Evolutionary conservation across 64 coral and sea anemone genomes (phyloP).

Genomic region (Stichodactyla mertensii): DNA sequence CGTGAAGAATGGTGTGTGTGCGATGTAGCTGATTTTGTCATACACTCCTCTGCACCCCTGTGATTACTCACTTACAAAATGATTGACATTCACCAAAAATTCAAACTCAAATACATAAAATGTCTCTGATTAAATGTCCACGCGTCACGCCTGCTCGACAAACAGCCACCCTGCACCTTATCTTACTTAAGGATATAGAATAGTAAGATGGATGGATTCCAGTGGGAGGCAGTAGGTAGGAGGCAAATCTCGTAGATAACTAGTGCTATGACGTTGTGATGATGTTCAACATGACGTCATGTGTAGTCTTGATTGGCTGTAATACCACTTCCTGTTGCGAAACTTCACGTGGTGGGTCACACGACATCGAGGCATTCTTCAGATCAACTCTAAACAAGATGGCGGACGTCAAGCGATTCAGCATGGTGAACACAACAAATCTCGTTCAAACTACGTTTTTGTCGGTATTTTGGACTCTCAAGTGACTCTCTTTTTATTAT

Average conservation of each 20-base stretch:
- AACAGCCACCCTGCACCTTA: too few species aligned
- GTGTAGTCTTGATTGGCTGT: neutral
- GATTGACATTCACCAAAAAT: neutral
- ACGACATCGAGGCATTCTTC: slow-evolving; percentile 29
- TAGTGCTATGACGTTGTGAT: neutral
- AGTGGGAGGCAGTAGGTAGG: too few species aligned
- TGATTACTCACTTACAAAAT: neutral
- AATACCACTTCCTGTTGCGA: neutral
- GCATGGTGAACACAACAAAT: slow-evolving; percentile 31
- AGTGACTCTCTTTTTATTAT: slow-evolving; percentile 32
- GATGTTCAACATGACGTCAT: neutral
- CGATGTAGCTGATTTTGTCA: too few species aligned
- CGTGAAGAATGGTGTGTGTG: too few species aligned
- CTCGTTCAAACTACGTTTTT: neutral
- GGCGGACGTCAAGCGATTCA: slow-evolving; percentile 28
- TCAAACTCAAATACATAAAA: neutral
- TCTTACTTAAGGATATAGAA: too few species aligned
- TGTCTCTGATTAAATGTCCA: too few species aligned
- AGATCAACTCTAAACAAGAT: slow-evolving; percentile 10
- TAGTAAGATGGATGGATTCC: too few species aligned
- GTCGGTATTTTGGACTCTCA: neutral
- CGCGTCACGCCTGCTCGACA: too few species aligned
- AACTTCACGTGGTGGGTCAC: slow-evolving; percentile 21
- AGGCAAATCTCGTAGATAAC: neutral
- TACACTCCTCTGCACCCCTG: too few species aligned